Evolutionary conservation across 2,113 vertebrate species (phyloP).

Genomic region (Crypturellus undulatus): DNA sequence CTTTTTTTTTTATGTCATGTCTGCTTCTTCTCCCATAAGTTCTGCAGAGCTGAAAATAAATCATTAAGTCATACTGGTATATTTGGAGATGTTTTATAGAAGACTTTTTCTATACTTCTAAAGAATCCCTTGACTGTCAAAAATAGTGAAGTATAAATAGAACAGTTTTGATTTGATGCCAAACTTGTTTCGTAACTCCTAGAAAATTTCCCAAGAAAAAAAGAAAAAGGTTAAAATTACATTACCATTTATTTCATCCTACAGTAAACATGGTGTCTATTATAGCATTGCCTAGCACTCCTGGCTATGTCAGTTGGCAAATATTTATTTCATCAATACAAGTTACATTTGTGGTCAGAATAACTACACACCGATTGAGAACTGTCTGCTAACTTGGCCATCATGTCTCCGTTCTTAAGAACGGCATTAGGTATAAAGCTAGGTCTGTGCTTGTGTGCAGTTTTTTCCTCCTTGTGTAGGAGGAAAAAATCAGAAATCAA

Average conservation of each 20-base stretch:
- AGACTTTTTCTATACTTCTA: slow-evolving; percentile 40
- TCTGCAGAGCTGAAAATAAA: slow-evolving; percentile 35
- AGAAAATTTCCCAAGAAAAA: slow-evolving; percentile 11
- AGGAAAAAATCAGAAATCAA: neutral
- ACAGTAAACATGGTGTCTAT: neutral
- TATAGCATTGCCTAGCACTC: neutral
- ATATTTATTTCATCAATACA: neutral
- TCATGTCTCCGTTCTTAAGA: neutral
- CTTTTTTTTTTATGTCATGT: neutral
- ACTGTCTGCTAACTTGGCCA: neutral
- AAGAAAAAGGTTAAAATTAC: slow-evolving; percentile 1
- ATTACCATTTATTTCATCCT: slow-evolving; percentile 28
- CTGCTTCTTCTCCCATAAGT: neutral
- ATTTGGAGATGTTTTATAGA: slow-evolving; percentile 53
- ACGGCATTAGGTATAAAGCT: neutral
- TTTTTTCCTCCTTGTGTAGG: too few species aligned
- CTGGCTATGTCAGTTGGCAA: neutral
- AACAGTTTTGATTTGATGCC: slow-evolving; percentile 51
- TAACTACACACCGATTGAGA: neutral
- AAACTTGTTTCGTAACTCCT: slow-evolving; percentile 1
- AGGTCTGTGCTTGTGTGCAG: neutral
- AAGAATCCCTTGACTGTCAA: slow-evolving; percentile 25
- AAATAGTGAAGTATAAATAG: slow-evolving; percentile 51
- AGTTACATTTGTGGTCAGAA: neutral
- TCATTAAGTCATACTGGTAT: slow-evolving; percentile 9